Conservation (phyloP, 2,113 vertebrate species). For the Chloropsis cyanopogon region DNA sequence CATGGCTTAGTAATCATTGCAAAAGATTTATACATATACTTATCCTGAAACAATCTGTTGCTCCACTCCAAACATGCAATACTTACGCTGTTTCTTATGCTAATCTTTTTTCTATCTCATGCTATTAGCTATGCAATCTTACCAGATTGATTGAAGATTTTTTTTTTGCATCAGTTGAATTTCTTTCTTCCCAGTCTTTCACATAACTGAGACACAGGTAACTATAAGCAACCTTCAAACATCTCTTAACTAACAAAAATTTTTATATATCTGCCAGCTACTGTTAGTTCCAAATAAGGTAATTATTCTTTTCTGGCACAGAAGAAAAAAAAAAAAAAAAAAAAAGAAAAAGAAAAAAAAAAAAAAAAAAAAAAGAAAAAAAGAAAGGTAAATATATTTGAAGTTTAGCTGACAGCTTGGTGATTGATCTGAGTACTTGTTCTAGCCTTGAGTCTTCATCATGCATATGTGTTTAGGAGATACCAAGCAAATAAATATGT, state of each 20-base stretch:
- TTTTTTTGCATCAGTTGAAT: background rate
- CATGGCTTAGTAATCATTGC: background rate
- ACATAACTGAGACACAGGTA: background rate
- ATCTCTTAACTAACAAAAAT: background rate
- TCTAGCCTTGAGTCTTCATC: background rate
- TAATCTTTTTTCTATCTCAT: background rate
- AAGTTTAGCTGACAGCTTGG: background rate
- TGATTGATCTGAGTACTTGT: background rate
- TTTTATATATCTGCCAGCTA: background rate
- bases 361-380: no score
- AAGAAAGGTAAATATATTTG: no score
- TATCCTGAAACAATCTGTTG: conserved; percentile 1
- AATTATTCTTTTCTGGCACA: background rate
- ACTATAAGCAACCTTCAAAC: background rate
- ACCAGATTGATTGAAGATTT: background rate
- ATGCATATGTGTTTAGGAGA: background rate
- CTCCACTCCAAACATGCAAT: background rate
- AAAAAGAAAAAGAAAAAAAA: background rate
- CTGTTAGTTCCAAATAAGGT: background rate
- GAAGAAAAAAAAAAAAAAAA: background rate
- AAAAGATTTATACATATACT: conserved; percentile 1
- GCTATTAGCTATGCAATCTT: background rate
- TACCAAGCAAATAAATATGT: background rate
- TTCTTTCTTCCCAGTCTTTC: background rate
- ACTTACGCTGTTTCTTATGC: background rate